Base-by-base conservation (phyloP, 2,888 invertebrate genomes). In the Cylloceria caligata region DNA sequence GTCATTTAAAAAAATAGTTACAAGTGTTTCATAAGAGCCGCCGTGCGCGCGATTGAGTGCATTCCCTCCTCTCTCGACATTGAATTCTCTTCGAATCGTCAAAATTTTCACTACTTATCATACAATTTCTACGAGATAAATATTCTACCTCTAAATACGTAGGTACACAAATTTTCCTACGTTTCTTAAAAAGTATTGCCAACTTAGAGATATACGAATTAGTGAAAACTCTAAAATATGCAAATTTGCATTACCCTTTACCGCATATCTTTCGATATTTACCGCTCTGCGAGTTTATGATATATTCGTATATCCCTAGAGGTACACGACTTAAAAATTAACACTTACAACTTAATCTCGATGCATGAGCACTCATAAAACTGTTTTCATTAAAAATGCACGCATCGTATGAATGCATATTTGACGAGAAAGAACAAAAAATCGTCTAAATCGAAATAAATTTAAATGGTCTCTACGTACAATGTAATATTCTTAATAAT, bases 131-230 rank as follows among this genome's bases (percentile, higher is more conserved):
- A 79, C 55, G 75, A 68, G 68, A 72, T 76, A 64, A 42, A 62
- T 79, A 62, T 36, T 67, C 77, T 76, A 79, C 39, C 13, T 42
- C 67, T 75, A 74, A 47, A 1, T 30, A 78, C 74, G 36, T 55
- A 68, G 65, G 39, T 71, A 52, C 27, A 55, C 52, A 30, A n/a
- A 57, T 47, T 73, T 57, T 60, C 21, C 39, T 64, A 60, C 72
- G 39, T 52, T 55, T 39, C 68, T 72, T 68, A 78, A 72, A 72
- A 78, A 77, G 77, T 81, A 82, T 83, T 78, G 74, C 80, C 72
- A 80, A 79, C 42, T 64, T 21, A 73, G 78, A 81, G 72, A 80
- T 71, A 60, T 78, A 85, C 83, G 80, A 76, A 82, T 80, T 36
- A 72, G 52, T 2, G 47, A 76, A 62, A 30, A 47, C 72, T 64